Conservation (phyloP, 2,888 invertebrate species). For the Microplitis deprimator region DNA sequence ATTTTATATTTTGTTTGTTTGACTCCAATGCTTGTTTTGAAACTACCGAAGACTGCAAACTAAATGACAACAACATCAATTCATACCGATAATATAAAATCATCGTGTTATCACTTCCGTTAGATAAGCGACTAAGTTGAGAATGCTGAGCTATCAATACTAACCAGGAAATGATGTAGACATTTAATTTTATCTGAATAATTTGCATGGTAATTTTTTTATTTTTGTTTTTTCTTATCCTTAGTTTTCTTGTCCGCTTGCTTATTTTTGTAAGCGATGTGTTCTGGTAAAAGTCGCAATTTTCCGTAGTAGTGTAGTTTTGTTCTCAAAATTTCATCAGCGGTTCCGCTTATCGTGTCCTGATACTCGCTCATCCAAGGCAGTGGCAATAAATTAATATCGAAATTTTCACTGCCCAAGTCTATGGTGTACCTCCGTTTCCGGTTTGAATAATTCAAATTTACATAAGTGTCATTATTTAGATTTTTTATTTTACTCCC, state of each 20-base stretch:
- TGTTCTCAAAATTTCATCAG: conserved; percentile 76
- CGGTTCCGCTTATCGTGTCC: conserved; percentile 76
- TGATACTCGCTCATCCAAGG: conserved; percentile 78
- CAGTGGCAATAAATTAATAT: conserved; percentile 52
- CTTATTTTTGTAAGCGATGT: not conserved
- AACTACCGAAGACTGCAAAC: not conserved
- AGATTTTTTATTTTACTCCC: not conserved
- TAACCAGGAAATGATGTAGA: no score
- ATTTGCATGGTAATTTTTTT: not conserved
- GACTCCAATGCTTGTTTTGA: no score
- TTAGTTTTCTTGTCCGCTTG: not conserved
- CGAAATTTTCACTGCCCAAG: conserved; percentile 47
- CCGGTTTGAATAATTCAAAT: conserved; percentile 25
- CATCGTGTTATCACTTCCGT: not conserved
- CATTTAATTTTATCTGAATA: no score
- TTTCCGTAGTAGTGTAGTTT: conserved; percentile 71
- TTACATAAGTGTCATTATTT: not conserved
- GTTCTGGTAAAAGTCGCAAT: conserved; percentile 7
- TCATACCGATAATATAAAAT: not conserved
- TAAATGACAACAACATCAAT: not conserved
- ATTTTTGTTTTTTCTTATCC: not conserved
- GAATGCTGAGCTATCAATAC: no score
- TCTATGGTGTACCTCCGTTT: conserved; percentile 4
- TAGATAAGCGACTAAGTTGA: not conserved
- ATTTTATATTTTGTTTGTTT: no score